Evolutionary conservation across 2,797 vertebrate genomes (phyloP), one percentile per base, ranked within the genome.

Genomic region (Etheostoma nigrum): DNA sequence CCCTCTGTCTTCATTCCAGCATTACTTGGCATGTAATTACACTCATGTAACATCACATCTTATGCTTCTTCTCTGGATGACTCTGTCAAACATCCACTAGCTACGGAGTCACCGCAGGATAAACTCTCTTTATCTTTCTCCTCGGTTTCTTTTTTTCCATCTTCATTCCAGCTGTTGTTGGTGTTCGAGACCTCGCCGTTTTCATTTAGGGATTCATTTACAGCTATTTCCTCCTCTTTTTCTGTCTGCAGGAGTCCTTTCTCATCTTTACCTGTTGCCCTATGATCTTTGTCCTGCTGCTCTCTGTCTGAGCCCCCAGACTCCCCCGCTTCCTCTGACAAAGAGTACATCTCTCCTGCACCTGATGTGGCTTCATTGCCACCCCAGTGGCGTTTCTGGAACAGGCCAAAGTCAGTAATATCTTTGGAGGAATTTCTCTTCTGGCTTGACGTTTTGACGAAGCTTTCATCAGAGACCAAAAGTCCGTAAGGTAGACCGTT

Each of bases 251-350:
- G 52, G 40, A 79, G 70, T 64, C 67, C 65, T 48, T 45, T 53
- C 25, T 81, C 79, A 45, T 53, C 57, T 19, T 62, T 27, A 15
- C 86, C 86, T 90, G 83, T 7, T 6, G 16, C 27, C 4, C 4
- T 51, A 7, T 14, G 47, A 27, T 92, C 86, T 77, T 75, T 52
- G 11, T 45, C 78, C 16, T 84, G 81, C 69, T 93, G 92, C 66
- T 95, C 94, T 23, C 76, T 67, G 65, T 95, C 95, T 30, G 78
- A 86, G 48, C 33, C 63, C n/a, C 51, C 86, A 6, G 94, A 94
- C 67, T 96, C 96, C 4, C 91, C 94, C 63, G 95, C 93, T 86
- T 97, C 97, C 87, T 98, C 97, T 27, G 97, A 97, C 86, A 99
- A 93, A 0, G 97, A 96, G 84, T 97, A 97, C 86, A 99, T 97